Evolutionary conservation across 2,113 vertebrate genomes (phyloP).

Genomic region (Mobula hypostoma): DNA sequence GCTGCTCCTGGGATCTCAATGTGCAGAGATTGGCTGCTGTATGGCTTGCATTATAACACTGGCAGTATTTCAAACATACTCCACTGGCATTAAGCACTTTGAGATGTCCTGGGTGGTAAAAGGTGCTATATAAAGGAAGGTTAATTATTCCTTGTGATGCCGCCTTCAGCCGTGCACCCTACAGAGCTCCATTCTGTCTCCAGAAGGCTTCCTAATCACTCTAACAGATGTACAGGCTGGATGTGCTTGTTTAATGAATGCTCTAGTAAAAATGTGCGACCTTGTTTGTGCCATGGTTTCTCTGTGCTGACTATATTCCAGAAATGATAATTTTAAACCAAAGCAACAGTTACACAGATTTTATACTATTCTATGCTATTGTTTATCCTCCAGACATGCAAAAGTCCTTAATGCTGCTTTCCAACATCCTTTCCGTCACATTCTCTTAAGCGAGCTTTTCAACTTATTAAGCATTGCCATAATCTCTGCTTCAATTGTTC

Average conservation of each 20-base stretch:
- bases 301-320: not conserved
- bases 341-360: not conserved
- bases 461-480: no score
- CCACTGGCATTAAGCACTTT: not conserved
- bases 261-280: not conserved
- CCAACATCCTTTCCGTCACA: no score
- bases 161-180: not conserved
- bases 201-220: not conserved
- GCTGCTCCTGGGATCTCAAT: not conserved
- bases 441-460: no score
- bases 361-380: no score
- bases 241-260: not conserved
- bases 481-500: no score
- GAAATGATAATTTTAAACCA: not conserved
- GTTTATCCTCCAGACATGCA: no score
- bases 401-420: no score
- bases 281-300: not conserved
- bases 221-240: not conserved
- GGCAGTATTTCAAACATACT: not conserved
- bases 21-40: not conserved
- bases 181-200: not conserved
- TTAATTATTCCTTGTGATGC: not conserved
- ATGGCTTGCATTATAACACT: not conserved
- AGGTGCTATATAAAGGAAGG: not conserved
- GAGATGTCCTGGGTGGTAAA: not conserved